Base-by-base conservation (phyloP, 2,113 vertebrate species). In the Psilopogon haemacephalus region DNA sequence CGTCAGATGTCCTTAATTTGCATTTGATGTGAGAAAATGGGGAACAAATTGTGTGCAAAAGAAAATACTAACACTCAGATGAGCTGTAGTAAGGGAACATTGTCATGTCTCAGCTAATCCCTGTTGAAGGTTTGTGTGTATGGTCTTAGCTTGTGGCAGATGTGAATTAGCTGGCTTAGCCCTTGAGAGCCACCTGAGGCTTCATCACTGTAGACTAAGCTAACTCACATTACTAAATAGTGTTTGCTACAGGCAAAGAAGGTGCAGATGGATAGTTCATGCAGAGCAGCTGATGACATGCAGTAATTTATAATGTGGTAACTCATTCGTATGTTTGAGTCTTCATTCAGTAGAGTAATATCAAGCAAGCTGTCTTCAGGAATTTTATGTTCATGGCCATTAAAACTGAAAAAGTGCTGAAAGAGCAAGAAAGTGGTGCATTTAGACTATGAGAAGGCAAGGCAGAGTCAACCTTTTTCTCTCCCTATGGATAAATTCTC, bases 131-230 rank as follows among this genome's bases (percentile, higher is more conserved):
- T 84, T 50, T 86, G 90, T 91, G 71, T 1, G 8, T 89, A 19
- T 24, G 93, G 69, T 94, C 40, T 44, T 94, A 59, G 94, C 64
- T 87, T 86, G 89, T 96, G 82, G 87, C 72, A 77, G 37, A 71
- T 77, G 85, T 88, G 69, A 94, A 83, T 91, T 93, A 89, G 88
- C 64, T 94, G 92, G 37, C 68, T 85, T 94, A 90, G 69, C 37
- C 40, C 72, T 67, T 70, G 37, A 85, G 78, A 83, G 24, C 59
- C 63, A 76, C 23, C 44, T 65, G 55, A 70, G 32, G 56, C 75
- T 83, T 76, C 69, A 89, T 88, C 46, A 15, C 69, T 86, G 79
- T 77, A 91, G 88, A 76, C 37, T 44, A 55, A 84, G 19, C 38
- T 87, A 50, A 73, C 46, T 79, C 59, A 26, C 33, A 58, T 93